These are phyloP conservation scores for Limenitis camilla DNA, from an alignment of 2,888 invertebrate genomes.

Conservation along the genomic window DNA sequence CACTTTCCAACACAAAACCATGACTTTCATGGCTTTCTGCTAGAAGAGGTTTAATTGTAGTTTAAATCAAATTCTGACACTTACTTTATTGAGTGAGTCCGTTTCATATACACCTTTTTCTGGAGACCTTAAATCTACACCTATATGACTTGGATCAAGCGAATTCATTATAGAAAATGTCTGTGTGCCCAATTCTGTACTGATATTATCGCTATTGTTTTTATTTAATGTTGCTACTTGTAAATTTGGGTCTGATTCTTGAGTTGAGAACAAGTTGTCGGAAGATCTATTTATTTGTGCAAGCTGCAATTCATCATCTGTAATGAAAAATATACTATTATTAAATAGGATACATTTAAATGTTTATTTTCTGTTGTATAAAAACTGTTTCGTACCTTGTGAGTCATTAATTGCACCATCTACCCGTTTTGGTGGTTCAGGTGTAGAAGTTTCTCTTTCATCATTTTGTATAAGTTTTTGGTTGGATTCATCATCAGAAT, in stretches of 20 bases:
- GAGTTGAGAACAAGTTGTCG: slow-evolving; percentile 52
- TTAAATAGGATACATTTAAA: neutral
- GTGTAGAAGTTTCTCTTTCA: neutral
- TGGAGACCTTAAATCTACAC: slow-evolving; percentile 17
- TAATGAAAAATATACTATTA: slow-evolving; percentile 23
- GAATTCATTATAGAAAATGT: slow-evolving; percentile 20
- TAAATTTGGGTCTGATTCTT: slow-evolving; percentile 30
- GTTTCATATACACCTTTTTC: slow-evolving; percentile 35
- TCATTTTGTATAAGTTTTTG: neutral
- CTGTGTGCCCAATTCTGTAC: slow-evolving; percentile 22
- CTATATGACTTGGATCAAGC: slow-evolving; percentile 11
- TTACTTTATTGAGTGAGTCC: slow-evolving; percentile 39
- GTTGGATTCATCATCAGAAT: slow-evolving; percentile 59
- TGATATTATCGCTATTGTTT: slow-evolving; percentile 17
- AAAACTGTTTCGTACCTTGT: neutral
- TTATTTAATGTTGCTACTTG: slow-evolving; percentile 5
- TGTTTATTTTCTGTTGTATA: neutral
- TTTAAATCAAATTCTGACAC: slow-evolving; percentile 23
- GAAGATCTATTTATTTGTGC: slow-evolving; percentile 51
- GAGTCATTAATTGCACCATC: neutral
- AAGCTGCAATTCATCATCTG: slow-evolving; percentile 55
- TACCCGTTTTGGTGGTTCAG: neutral
- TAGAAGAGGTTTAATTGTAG: too few relatives aligned
- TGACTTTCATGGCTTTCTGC: too few relatives aligned
- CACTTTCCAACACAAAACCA: too few relatives aligned